Percentiles rank a stretch among this genome's conserved stretches.
phyloP scores from a whole-genome alignment of 1,140 invertebrate genomes.

The Trichoplusia ni region DNA sequence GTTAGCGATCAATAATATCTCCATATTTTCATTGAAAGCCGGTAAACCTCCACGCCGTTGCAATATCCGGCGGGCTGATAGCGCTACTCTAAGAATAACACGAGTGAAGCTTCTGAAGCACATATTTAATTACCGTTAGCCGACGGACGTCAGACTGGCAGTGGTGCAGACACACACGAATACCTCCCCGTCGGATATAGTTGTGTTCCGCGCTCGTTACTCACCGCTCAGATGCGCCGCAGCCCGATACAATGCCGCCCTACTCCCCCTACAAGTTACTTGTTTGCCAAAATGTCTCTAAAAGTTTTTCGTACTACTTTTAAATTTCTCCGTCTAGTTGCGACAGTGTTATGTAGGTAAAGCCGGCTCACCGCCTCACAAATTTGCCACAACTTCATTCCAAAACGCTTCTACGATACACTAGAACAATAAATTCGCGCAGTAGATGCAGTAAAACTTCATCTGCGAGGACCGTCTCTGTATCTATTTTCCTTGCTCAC shows the following conservation, averaged over 20 bases:
- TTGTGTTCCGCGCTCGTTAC: background rate
- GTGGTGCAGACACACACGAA: no score
- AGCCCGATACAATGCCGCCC: slow-evolving; percentile 9
- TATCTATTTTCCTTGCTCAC: background rate
- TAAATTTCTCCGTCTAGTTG: slow-evolving; percentile 26
- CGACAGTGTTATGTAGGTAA: slow-evolving; percentile 17
- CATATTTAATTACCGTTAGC: background rate
- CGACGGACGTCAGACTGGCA: no score
- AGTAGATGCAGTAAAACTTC: background rate
- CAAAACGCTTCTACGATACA: background rate
- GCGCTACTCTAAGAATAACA: no score
- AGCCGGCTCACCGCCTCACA: slow-evolving; percentile 17
- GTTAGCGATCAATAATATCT: no score
- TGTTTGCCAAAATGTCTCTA: slow-evolving; percentile 40
- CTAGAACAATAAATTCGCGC: slow-evolving; percentile 19
- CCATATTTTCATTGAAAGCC: no score
- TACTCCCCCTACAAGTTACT: slow-evolving; percentile 30
- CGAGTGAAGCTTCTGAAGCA: no score
- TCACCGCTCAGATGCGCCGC: slow-evolving; percentile 8
- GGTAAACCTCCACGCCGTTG: no score
- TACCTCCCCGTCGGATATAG: background rate
- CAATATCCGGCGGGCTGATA: no score
- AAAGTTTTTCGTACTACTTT: slow-evolving; percentile 38
- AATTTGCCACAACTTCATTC: slow-evolving; percentile 34
- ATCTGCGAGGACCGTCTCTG: background rate